These are phyloP conservation scores for Scyliorhinus canicula DNA, from an alignment of 2,797 vertebrate genomes.

Conservation along the genomic window DNA sequence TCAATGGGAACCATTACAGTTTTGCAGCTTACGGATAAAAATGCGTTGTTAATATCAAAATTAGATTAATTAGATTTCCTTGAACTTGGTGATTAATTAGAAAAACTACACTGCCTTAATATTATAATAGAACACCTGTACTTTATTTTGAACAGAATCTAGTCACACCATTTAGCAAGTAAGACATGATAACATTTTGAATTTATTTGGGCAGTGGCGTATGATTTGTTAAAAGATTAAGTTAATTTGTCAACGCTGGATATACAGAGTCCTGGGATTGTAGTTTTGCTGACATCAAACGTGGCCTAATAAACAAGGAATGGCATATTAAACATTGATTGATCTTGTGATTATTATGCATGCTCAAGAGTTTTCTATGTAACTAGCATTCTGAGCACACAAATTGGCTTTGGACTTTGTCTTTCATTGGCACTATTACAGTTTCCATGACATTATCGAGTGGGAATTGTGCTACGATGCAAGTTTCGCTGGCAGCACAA, in stretches of 20 bases:
- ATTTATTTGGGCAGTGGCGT: not conserved
- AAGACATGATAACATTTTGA: not conserved
- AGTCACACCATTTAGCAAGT: not conserved
- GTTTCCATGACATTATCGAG: not conserved
- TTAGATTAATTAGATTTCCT: not conserved
- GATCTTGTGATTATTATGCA: not conserved
- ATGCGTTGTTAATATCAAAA: not conserved
- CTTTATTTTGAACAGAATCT: constrained; percentile 11
- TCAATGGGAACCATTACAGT: not conserved
- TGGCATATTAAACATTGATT: constrained; percentile 8
- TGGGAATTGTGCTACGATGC: not conserved
- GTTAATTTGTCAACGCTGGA: not conserved
- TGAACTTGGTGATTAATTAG: not conserved
- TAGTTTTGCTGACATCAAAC: not conserved
- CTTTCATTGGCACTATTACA: not conserved
- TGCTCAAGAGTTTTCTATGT: not conserved
- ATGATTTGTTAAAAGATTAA: not conserved
- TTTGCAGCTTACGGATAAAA: not conserved
- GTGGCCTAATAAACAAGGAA: not conserved
- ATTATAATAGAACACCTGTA: not conserved
- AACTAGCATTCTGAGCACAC: not conserved
- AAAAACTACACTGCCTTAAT: not conserved
- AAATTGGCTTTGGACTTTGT: not conserved
- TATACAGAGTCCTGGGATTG: not conserved
- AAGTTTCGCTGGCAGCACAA: not conserved